Conservation (phyloP, 2,113 vertebrate species). For the Acanthochromis polyacanthus region DNA sequence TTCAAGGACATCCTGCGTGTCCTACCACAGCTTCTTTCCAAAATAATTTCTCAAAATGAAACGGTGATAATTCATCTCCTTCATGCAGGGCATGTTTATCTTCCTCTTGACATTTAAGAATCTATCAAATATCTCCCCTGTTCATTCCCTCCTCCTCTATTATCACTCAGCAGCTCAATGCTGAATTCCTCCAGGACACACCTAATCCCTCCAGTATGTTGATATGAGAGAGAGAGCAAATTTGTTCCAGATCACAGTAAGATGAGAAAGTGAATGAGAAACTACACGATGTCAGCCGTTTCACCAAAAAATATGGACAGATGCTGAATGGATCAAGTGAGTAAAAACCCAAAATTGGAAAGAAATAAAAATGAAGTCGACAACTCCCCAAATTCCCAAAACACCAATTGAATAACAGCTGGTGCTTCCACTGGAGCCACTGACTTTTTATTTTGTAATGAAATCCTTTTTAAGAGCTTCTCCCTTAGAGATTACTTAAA, state of each 20-base stretch:
- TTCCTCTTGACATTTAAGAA: conserved; percentile 6
- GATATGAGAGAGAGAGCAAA: not conserved
- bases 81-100: not conserved
- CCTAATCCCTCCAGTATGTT: conserved; percentile 12
- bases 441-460: conserved; percentile 10
- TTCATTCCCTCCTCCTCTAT: not conserved
- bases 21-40: not conserved
- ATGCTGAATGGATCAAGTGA: conserved; percentile 8
- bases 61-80: not conserved
- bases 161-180: not conserved
- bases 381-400: conserved; percentile 4
- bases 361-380: not conserved
- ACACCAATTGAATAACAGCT: conserved; percentile 16
- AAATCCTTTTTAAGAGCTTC: not conserved
- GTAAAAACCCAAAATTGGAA: not conserved
- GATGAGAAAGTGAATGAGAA: conserved; percentile 15
- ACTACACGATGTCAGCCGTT: not conserved
- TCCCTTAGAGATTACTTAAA: not conserved
- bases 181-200: conserved; percentile 14
- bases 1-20: conserved; percentile 26
- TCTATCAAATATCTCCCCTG: conserved; percentile 20
- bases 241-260: conserved; percentile 32
- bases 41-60: not conserved
- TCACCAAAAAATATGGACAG: not conserved
- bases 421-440: not conserved